Conservation (phyloP, 2,797 vertebrate species). For the Sitta carolinensis region DNA sequence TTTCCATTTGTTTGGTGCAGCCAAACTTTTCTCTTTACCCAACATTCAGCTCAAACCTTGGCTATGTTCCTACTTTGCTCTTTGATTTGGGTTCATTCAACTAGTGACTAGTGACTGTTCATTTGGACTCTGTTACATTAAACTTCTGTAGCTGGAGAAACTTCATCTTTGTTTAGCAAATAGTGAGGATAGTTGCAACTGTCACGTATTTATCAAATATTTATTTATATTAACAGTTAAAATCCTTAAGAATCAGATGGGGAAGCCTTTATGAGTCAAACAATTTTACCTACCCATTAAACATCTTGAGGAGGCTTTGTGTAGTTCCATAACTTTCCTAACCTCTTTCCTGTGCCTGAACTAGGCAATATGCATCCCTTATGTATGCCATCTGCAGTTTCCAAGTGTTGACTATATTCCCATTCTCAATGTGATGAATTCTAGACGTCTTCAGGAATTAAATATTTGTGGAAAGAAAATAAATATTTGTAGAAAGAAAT, state of each 20-base stretch:
- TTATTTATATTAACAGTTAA: neutral
- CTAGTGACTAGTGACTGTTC: neutral
- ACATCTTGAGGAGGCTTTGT: neutral
- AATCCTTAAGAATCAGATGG: neutral
- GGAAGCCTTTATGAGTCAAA: neutral
- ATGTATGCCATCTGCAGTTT: neutral
- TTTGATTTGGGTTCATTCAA: fast-evolving
- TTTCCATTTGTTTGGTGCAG: neutral
- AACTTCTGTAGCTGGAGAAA: neutral
- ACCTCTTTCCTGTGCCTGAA: neutral
- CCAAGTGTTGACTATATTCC: neutral
- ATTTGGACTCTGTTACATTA: neutral
- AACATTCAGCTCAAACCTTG: neutral
- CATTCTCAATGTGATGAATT: neutral
- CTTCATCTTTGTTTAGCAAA: neutral
- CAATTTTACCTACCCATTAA: neutral
- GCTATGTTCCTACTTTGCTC: neutral
- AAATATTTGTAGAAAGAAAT: neutral
- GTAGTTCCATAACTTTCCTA: neutral
- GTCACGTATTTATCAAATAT: neutral
- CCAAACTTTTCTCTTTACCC: neutral
- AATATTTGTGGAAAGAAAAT: neutral
- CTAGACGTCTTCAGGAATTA: neutral
- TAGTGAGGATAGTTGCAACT: neutral
- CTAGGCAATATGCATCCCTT: neutral